Evolutionary conservation across 2,888 invertebrate genomes (phyloP).

Genomic region (Sympetrum striolatum): DNA sequence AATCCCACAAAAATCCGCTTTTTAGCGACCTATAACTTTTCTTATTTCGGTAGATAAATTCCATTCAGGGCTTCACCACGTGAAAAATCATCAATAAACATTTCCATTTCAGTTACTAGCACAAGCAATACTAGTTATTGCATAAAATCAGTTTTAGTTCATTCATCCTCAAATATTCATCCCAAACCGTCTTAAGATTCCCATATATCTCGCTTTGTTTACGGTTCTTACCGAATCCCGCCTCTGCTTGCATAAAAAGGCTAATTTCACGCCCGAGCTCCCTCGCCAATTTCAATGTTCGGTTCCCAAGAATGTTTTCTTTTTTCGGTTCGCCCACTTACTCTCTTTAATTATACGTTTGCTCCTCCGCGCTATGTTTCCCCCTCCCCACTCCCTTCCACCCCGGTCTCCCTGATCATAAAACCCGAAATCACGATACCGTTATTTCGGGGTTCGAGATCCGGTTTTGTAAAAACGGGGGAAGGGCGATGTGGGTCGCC

Average conservation of each 20-base stretch:
- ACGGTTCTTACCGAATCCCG: not conserved
- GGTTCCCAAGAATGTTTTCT: not conserved
- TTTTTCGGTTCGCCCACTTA: not conserved
- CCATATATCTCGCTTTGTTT: not conserved
- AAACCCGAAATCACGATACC: constrained; percentile 33
- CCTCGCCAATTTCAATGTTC: not conserved
- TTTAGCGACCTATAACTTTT: no score
- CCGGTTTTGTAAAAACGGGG: constrained; percentile 20
- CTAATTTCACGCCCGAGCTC: not conserved
- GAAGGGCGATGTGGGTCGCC: not conserved
- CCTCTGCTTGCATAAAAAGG: not conserved
- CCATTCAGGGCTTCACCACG: no score
- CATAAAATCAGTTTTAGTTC: no score
- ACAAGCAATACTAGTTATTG: no score
- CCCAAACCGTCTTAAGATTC: no score
- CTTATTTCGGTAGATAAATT: no score
- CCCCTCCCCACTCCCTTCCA: not conserved
- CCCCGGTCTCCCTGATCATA: constrained; percentile 5
- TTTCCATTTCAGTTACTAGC: no score
- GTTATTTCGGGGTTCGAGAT: constrained; percentile 22
- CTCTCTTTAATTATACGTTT: not conserved
- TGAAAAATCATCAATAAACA: no score
- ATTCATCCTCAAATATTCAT: no score
- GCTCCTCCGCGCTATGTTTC: not conserved
- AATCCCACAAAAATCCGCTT: no score